Evolutionary conservation across 2,797 vertebrate species (phyloP), one percentile per base, ranked within the genome.

Genomic region (Sebastes wilsoni): DNA sequence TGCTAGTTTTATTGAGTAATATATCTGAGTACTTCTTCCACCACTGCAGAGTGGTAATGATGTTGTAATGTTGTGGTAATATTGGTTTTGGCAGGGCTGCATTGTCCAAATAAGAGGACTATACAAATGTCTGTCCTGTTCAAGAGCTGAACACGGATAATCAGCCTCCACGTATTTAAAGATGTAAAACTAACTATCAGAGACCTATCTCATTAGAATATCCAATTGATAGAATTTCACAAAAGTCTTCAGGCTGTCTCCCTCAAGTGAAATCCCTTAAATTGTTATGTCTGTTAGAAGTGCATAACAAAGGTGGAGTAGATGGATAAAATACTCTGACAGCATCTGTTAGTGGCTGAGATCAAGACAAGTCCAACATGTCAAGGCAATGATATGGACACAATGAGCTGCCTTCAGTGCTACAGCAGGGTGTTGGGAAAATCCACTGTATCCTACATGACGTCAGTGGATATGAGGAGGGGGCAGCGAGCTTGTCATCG

Each of bases 361-460:
- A 85, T 82, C 71, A 77, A 79, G 60, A 78, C 49, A 65, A 79
- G 82, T 82, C 59, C 73, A 69, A 14, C 64, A 42, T 65, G 61
- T 77, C 72, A 46, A 64, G 42, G 42, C 13, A 10, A 58, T 25
- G 59, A 83, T 52, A 58, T 14, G 61, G 67, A 77, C 46, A 76
- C 80, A 72, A 73, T 70, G 49, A 65, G 60, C 66, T 66, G 49
- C 66, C 65, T 73, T 79, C 78, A 84, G 20, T n/a, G 2, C 64
- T 55, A 59, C 23, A 77, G 77, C 49, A 30, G 36, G 12, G 25
- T 67, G 28, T 73, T 75, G 82, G 84, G 70, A 85, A 85, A 77
- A 79, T 80, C 78, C 34, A 30, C 54, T 20, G 18, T 71, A 38
- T 55, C 70, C 28, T 56, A 8, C 34, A 4, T 85, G 79, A 83